Evolutionary conservation across 2,888 invertebrate genomes (phyloP).

Genomic region (Saturnia japonica): DNA sequence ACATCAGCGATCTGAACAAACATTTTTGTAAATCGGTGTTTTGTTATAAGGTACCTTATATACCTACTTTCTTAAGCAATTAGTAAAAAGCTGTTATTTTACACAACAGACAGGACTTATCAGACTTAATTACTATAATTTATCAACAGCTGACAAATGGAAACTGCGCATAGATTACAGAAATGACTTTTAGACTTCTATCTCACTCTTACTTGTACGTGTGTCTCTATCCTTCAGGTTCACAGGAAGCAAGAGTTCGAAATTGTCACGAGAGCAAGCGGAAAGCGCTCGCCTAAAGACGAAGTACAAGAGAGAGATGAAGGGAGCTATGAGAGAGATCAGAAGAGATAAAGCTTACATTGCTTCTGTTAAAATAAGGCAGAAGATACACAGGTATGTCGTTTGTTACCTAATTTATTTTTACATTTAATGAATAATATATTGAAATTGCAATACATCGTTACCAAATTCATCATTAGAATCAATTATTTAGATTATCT

Average conservation of each 20-base stretch:
- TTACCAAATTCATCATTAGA: too few relatives aligned
- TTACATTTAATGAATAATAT: too few relatives aligned
- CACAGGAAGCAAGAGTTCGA: slow-evolving; percentile 86
- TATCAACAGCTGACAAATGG: too few relatives aligned
- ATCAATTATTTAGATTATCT: too few relatives aligned
- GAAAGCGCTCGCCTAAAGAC: slow-evolving; percentile 89
- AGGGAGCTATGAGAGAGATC: slow-evolving; percentile 96
- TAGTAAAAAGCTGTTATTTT: too few relatives aligned
- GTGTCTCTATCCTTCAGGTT: slow-evolving; percentile 70
- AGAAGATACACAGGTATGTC: slow-evolving; percentile 87
- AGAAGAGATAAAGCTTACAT: slow-evolving; percentile 93
- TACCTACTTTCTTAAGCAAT: too few relatives aligned
- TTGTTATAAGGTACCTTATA: too few relatives aligned
- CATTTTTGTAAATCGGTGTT: too few relatives aligned
- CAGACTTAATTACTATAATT: too few relatives aligned
- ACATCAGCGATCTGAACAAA: too few relatives aligned
- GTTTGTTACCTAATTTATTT: not conserved
- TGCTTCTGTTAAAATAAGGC: slow-evolving; percentile 89
- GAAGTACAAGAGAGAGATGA: slow-evolving; percentile 94
- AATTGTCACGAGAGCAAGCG: slow-evolving; percentile 86
- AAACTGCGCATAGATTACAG: not conserved
- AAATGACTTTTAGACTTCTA: not conserved
- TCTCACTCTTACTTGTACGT: not conserved
- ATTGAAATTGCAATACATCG: too few relatives aligned
- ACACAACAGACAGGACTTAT: too few relatives aligned